Base-by-base conservation (phyloP, 2,888 invertebrate genomes). In the Syritta pipiens region DNA sequence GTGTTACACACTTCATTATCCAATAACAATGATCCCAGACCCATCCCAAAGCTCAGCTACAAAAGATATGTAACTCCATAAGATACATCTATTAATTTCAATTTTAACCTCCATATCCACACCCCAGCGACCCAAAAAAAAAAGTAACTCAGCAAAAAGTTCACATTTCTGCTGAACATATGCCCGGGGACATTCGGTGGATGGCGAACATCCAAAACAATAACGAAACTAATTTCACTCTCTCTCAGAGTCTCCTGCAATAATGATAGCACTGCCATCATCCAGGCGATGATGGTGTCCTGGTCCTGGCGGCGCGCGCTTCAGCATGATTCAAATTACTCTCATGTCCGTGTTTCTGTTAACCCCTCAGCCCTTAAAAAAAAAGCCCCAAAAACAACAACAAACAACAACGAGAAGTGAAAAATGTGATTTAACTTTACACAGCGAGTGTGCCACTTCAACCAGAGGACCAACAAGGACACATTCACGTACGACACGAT, bases 211-310 rank as follows among this genome's bases (percentile, higher is more conserved):
- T 37, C 48, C 44, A 63, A 69, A 63, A 69, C 69, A 76, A 76
- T 63, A 57, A 76, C 57, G 57, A 69, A 69, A 69, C 76, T 69
- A 69, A 76, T 76, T 55, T 69, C 44, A 42, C 49, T 51, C 49
- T 57, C 60, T 24, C 7, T 62, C 7, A n/a, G n/a, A n/a, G 40
- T 20, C 63, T 51, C 37, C 37, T 7, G 44, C 44, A 37, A 68
- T 68, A 40, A 68, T 68, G 68, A 68, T 48, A 46, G 30, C 55
- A 57, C 55, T 19, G n/a, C n/a, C n/a, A n/a, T n/a, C n/a, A n/a
- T n/a, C n/a, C n/a, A n/a, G n/a, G 26, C 26, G 20, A 37, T 49
- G 20, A 10, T 40, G 24, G 14, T 48, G 46, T 48, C 6, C 19
- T 51, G 20, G 17, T n/a, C n/a, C n/a, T n/a, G n/a, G n/a, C n/a